Base-by-base conservation (phyloP, 1,140 invertebrate species). In the Schlechtendalia chinensis region DNA sequence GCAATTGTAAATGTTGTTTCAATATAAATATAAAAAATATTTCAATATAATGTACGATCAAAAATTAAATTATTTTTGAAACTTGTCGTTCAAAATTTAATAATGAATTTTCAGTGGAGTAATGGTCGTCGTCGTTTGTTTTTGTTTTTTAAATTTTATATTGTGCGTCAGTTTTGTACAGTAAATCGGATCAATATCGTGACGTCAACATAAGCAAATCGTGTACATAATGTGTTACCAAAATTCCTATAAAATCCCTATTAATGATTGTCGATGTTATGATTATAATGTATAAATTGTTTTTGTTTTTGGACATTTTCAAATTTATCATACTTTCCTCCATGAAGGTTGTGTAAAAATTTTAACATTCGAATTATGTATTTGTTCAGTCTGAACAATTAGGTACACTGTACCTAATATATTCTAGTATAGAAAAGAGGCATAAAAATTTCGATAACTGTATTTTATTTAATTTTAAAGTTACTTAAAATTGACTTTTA, bases 91-190 rank as follows among this genome's bases (percentile, higher is more conserved):
- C 14, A 12, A 22, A 2, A 6, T 47, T 69, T 24, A 69, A 69
- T 16, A 47, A 69, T 47, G n/a, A 16, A 47, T 58, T 22, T 39
- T 69, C 47, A 8, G n/a, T 69, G n/a, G 22, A n/a, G n/a, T n/a
- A n/a, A n/a, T n/a, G 32, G 6, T 50, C 22, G 22, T 69, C 22
- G 63, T 6, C 32, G 3, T 65, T 65, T 32, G 29, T 39, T 11
- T 22, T 69, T 65, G 47, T 19, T n/a, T n/a, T n/a, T n/a, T n/a
- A n/a, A n/a, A n/a, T 16, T 69, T 17, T 69, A 47, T 47, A 69
- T n/a, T n/a, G 10, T 39, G 1, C 45, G 17, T 14, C 14, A 47
- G 16, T 5, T 27, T 11, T 4, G 27, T 16, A 17, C 0, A 69
- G 8, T 39, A n/a, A n/a, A 6, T 50, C 22, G 39, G 45, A 69